Base-by-base conservation (phyloP, 53 echinoderm and acorn worm genomes). In the Astropecten irregularis region DNA sequence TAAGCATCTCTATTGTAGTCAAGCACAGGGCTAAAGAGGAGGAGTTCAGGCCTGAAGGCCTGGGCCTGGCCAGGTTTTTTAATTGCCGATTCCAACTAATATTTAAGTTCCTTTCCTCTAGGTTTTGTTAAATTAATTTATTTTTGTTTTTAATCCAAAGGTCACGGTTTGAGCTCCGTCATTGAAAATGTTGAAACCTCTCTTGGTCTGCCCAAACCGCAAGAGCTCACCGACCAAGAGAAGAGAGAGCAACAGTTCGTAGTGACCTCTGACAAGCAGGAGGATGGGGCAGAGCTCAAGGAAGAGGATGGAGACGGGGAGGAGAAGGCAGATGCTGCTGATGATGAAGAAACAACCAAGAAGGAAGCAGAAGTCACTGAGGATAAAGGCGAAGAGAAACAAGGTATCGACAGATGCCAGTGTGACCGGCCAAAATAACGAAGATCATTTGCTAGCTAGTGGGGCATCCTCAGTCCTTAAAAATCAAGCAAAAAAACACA, bases 131-230 rank as follows among this genome's bases (percentile, higher is more conserved):
- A n/a, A n/a, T n/a, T n/a, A n/a, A n/a, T n/a, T n/a, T n/a, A n/a
- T n/a, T n/a, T n/a, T n/a, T n/a, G n/a, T n/a, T n/a, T n/a, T n/a
- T n/a, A n/a, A n/a, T n/a, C 42, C 21, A 13, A 38, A 93, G 93
- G 93, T 38, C 87, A 93, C 32, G 90, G 93, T 23, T 56, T 93
- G 51, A 87, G 90, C 18, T 87, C 87, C 6, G 93, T 84, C 7
- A 81, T 93, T 22, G 93, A 93, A 69, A 90, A 90, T 57, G 95
- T 95, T 7, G 95, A 95, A 71, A 39, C 95, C 1, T 79, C 86
- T 11, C 73, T 95, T 16, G 95, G 95, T 20, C 89, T 95, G 35
- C 95, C 93, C 0, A 93, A 91, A 42, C 95, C 95, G 4, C 86
- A 92, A 40, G 90, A 92, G 35, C 57, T 90, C n/a, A 49, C 73